Evolutionary conservation across 2,797 vertebrate genomes (phyloP).

Genomic region (Dallia pectoralis): DNA sequence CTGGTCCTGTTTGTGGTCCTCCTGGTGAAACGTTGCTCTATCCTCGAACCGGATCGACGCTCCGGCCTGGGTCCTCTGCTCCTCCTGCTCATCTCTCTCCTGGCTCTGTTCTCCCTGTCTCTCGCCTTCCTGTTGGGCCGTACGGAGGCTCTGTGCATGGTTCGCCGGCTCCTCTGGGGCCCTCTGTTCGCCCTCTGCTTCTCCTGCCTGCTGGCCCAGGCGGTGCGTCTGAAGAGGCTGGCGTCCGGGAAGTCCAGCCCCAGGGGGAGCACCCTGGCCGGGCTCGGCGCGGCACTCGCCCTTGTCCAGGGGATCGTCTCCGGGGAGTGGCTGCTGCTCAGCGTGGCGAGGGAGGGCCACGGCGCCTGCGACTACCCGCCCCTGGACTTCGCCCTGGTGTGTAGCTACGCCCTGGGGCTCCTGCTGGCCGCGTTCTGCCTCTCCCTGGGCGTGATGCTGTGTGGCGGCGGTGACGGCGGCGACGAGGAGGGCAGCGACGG

Average conservation of each 20-base stretch:
- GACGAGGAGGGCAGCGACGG: constrained; percentile 65
- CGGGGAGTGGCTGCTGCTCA: constrained; percentile 91
- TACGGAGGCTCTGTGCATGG: constrained; percentile 84
- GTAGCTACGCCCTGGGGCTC: constrained; percentile 87
- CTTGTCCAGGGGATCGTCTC: constrained; percentile 94
- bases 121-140: constrained; percentile 92
- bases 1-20: constrained; percentile 84
- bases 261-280: constrained; percentile 73
- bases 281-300: constrained; percentile 81
- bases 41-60: constrained; percentile 86
- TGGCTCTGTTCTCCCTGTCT: constrained; percentile 88
- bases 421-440: constrained; percentile 81
- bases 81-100: constrained; percentile 86
- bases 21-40: constrained; percentile 81
- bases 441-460: constrained; percentile 85
- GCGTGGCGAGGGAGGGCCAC: constrained; percentile 86
- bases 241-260: constrained; percentile 82
- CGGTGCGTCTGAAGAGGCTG: constrained; percentile 83
- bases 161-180: constrained; percentile 91
- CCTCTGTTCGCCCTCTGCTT: constrained; percentile 93
- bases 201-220: constrained; percentile 91
- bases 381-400: constrained; percentile 91
- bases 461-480: constrained; percentile 77
- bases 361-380: constrained; percentile 89
- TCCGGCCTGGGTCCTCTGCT: constrained; percentile 87